Percentiles rank a stretch among this genome's conserved stretches.
Evolutionary conservation across 35 echinoderm and acorn worm genomes (phyloP).

Genomic region (Patiria miniata): DNA sequence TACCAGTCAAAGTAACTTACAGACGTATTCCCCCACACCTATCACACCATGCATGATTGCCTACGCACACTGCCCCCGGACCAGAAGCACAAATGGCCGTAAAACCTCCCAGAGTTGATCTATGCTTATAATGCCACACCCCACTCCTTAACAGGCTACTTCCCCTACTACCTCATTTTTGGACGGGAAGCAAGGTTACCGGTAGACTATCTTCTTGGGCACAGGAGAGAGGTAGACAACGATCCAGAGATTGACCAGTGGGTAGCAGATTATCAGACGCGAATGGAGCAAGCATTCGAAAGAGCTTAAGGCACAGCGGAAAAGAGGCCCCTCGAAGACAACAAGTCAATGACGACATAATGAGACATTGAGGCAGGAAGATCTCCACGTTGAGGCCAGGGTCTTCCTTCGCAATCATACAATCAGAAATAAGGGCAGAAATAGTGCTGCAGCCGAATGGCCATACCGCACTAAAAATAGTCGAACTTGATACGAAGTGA

Average conservation of each 20-base stretch:
- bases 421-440: too few relatives aligned
- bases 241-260: too few relatives aligned
- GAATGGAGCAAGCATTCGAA: conserved; percentile 43
- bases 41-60: conserved; percentile 59
- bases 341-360: conserved; percentile 29
- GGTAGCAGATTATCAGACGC: conserved; percentile 15
- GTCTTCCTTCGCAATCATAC: too few relatives aligned
- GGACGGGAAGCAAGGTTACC: conserved; percentile 58
- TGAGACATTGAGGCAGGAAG: conserved; percentile 1
- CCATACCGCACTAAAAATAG: too few relatives aligned
- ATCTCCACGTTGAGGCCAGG: conserved; percentile 34
- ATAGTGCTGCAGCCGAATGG: not conserved
- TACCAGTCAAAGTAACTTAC: too few relatives aligned
- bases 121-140: conserved; percentile 70
- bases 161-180: conserved; percentile 70
- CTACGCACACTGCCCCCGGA: conserved; percentile 33
- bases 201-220: conserved; percentile 54
- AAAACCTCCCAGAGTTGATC: conserved; percentile 66
- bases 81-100: conserved; percentile 56
- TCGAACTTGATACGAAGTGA: too few relatives aligned
- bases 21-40: too few relatives aligned
- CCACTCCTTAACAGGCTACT: conserved; percentile 65
- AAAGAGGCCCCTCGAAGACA: conserved; percentile 41
- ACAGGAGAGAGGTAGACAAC: not conserved
- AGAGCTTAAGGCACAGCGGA: conserved; percentile 45